phyloP scores from a whole-genome alignment of 1,140 invertebrate genomes.

The Streblospio benedicti region DNA sequence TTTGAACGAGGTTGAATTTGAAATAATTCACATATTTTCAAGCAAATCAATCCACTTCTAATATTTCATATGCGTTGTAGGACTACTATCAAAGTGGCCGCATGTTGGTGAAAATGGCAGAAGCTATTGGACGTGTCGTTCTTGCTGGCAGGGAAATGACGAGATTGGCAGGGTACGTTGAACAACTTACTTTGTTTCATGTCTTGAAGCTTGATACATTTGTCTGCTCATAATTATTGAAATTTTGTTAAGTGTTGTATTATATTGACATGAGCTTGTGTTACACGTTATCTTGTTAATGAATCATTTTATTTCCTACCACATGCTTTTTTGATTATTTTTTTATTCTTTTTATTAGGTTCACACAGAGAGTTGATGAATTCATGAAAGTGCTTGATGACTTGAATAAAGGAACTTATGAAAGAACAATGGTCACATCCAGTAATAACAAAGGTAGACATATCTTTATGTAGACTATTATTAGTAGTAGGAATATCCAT shows the following conservation, averaged over 20 bases:
- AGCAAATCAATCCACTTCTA: no score
- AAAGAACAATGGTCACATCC: slow-evolving; percentile 71
- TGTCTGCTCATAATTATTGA: no score
- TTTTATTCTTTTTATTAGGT: slow-evolving; percentile 45
- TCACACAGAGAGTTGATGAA: slow-evolving; percentile 84
- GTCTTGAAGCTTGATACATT: no score
- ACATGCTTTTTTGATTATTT: no score
- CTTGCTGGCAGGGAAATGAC: slow-evolving; percentile 89
- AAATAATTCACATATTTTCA: no score
- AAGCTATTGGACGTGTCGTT: slow-evolving; percentile 88
- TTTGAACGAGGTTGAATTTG: no score
- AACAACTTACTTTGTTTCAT: not conserved
- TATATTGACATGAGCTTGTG: not conserved
- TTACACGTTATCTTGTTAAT: not conserved
- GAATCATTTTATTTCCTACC: no score
- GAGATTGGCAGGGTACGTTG: slow-evolving; percentile 66
- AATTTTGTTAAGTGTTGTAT: not conserved
- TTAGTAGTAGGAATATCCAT: no score
- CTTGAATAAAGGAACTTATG: slow-evolving; percentile 74
- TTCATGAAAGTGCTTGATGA: slow-evolving; percentile 78
- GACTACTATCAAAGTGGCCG: slow-evolving; percentile 92
- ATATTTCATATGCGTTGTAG: no score
- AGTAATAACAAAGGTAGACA: not conserved
- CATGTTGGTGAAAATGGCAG: slow-evolving; percentile 93
- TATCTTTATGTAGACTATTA: no score